Base-by-base conservation (phyloP, 30 jellyfish, hydroid and myxozoan species). In the Cassiopea xamachana region DNA sequence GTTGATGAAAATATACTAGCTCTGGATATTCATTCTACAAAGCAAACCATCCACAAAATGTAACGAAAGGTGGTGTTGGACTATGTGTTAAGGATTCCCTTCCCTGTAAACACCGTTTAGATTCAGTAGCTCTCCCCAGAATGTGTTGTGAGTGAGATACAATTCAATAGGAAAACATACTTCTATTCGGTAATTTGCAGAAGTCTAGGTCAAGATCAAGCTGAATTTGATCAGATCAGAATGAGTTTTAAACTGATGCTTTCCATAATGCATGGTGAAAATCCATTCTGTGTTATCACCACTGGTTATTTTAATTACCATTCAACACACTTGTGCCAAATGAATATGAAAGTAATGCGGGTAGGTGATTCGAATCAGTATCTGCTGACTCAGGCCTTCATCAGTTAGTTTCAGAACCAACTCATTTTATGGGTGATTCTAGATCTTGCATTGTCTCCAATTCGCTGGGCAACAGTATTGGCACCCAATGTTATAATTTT, bases 171-270 rank as follows among this genome's bases (percentile, higher is more conserved):
- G 75, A 83, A 83, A 51, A 75, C 55, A 67, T 59, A 75, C 80
- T 73, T 75, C 67, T 73, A 46, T 60, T 76, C 76, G 14, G 87
- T 73, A 4, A 48, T 48, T 19, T 71, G 19, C 51, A 48, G 73
- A 77, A 46, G 73, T 50, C 73, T 27, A 77, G 46, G 73, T 48
- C 73, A 50, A 39, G 73, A 46, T 10, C 80, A 17, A 71, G 9
- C 18, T 50, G 62, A 80, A 46, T 82, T 82, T 82, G 91, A 70
- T 47, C 64, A 68, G 46, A 61, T 68, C 82, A 82, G 75, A 47
- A 64, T 82, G 39, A 82, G 46, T 46, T 82, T 82, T 82, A 83
- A 82, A 68, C 83, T 61, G 74, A 61, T 82, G 91, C 82, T 82
- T 8, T 82, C 82, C 49, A 82, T 19, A 68, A 61, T 82, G 82